A percentile compares a stretch with the other conserved stretches of the same genome.
phyloP scores from a whole-genome alignment of 2,113 vertebrate genomes.

The Salminus brasiliensis region DNA sequence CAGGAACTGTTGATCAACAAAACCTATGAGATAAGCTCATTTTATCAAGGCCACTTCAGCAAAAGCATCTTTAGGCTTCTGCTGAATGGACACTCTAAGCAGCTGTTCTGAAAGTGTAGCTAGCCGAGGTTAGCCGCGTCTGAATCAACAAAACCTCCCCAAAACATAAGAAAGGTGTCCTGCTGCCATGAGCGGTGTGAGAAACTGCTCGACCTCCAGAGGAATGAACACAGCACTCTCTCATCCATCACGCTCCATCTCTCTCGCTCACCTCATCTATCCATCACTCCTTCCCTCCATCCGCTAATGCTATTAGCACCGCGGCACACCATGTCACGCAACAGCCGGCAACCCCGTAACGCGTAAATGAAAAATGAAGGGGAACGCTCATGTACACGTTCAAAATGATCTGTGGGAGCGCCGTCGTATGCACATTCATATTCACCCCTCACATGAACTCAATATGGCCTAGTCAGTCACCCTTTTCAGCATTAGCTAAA shows the following conservation, averaged over 20 bases:
- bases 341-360: conserved; percentile 4
- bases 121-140: neutral
- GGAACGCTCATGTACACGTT: neutral
- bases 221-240: neutral
- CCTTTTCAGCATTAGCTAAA: conserved; percentile 14
- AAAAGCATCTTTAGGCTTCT: neutral
- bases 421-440: neutral
- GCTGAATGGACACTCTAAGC: neutral
- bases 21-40: conserved; percentile 10
- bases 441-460: neutral
- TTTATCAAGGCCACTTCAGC: neutral
- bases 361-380: conserved; percentile 7
- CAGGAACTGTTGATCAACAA: neutral
- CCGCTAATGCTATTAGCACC: conserved; percentile 12
- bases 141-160: conserved; percentile 19
- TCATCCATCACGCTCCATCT: conserved; percentile 30
- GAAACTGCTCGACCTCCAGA: conserved; percentile 16
- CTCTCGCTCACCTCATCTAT: neutral
- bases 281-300: neutral
- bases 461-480: conserved; percentile 2
- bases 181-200: neutral
- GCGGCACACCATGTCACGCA: conserved; percentile 11
- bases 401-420: neutral
- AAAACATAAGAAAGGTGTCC: conserved; percentile 25
- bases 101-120: neutral